Evolutionary conservation across 2,888 invertebrate species (phyloP).

Genomic region (Cephus pygmeus): DNA sequence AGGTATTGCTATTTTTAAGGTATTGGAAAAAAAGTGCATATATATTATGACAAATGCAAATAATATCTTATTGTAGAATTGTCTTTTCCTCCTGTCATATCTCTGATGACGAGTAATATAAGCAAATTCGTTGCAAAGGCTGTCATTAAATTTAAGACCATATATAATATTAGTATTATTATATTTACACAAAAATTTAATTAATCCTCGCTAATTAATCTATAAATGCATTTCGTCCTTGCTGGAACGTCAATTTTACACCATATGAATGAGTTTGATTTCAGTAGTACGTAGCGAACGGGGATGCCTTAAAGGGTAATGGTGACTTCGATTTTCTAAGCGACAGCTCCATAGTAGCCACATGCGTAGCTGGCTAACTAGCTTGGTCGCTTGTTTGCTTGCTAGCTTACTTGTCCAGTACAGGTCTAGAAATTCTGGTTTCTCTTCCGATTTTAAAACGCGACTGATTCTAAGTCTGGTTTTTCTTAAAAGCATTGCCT

Average conservation of each 20-base stretch:
- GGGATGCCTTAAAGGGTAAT: not conserved
- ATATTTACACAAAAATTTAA: not conserved
- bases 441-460: constrained; percentile 34
- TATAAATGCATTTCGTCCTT: not conserved
- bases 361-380: not conserved
- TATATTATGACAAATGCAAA: constrained; percentile 8
- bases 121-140: too few relatives aligned
- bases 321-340: not conserved
- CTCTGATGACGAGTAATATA: too few relatives aligned
- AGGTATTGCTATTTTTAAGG: not conserved
- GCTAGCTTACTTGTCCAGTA: not conserved
- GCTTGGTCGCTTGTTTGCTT: not conserved
- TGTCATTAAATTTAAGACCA: too few relatives aligned
- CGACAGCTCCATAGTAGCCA: not conserved
- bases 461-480: constrained; percentile 16
- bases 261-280: not conserved
- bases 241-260: not conserved
- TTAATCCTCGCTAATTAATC: not conserved
- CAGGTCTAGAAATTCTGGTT: constrained; percentile 29
- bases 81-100: too few relatives aligned
- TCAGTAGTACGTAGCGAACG: not conserved
- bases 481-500: constrained; percentile 32
- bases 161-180: too few relatives aligned
- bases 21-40: constrained; percentile 2
- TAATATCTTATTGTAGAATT: too few relatives aligned